phyloP scores from a whole-genome alignment of 2,113 vertebrate genomes.

The Urocynchramus pylzowi region DNA sequence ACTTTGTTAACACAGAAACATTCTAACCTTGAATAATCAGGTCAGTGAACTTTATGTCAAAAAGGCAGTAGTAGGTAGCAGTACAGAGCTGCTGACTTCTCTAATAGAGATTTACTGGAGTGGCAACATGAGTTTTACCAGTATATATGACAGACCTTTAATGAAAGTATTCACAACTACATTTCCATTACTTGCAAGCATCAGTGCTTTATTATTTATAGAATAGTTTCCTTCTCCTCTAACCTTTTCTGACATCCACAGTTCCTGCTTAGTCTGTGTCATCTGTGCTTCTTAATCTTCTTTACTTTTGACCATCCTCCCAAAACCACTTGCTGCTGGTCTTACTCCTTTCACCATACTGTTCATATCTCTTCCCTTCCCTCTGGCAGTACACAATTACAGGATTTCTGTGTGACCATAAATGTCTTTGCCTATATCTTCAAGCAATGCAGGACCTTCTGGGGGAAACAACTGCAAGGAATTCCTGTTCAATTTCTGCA shows the following conservation, averaged over 20 bases:
- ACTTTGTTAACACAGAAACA: neutral
- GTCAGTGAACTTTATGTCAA: neutral
- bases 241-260: neutral
- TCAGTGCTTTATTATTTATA: neutral
- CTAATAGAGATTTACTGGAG: neutral
- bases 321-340: neutral
- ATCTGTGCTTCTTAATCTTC: neutral
- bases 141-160: neutral
- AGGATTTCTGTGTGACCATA: neutral
- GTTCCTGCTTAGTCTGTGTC: neutral
- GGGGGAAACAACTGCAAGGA: neutral
- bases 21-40: neutral
- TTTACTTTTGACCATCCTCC: neutral
- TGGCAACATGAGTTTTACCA: neutral
- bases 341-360: neutral
- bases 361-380: neutral
- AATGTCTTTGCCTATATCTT: neutral
- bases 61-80: neutral
- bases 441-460: neutral
- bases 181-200: neutral
- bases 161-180: neutral
- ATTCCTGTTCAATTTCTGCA: neutral
- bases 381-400: neutral
- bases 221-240: neutral
- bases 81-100: neutral